phyloP scores from a whole-genome alignment of 2,888 invertebrate species.

The Palloptera scutellata region DNA sequence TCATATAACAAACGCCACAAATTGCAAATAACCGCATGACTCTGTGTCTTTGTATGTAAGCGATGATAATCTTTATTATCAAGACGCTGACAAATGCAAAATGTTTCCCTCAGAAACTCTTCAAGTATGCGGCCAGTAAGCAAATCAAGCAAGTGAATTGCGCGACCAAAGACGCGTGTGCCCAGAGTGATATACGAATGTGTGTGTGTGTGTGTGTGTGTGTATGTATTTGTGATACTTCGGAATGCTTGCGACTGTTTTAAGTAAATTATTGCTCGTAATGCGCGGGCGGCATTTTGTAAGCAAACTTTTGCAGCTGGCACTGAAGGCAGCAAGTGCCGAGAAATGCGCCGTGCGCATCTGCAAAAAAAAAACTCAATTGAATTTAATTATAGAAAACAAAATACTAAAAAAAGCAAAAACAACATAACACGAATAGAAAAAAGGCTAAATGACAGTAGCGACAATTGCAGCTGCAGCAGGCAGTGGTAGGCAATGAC shows the following conservation, averaged over 20 bases:
- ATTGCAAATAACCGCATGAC: not conserved
- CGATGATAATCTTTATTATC: constrained; percentile 1
- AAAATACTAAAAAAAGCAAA: not conserved
- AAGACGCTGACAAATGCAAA: too few relatives aligned
- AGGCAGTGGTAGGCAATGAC: too few relatives aligned
- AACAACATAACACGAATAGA: not conserved
- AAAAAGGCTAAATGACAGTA: not conserved
- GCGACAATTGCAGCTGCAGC: not conserved
- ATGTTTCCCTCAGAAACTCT: too few relatives aligned
- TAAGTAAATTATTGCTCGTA: not conserved
- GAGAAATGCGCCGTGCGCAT: too few relatives aligned
- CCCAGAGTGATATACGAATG: not conserved
- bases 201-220: not conserved
- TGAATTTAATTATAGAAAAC: too few relatives aligned
- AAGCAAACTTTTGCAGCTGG: not conserved
- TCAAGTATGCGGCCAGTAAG: too few relatives aligned
- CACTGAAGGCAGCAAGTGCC: too few relatives aligned
- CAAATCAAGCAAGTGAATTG: not conserved
- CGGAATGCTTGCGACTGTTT: constrained; percentile 5
- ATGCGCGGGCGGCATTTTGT: not conserved
- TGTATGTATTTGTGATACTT: constrained; percentile 1
- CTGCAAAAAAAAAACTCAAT: too few relatives aligned
- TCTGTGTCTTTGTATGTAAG: not conserved
- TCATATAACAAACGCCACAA: not conserved
- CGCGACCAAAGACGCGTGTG: not conserved